A percentile compares a stretch with the other conserved stretches of the same genome.
These are phyloP conservation scores for Phallusia fumigata DNA, from an alignment of 23 tunicate genomes.

Conservation along the genomic window DNA sequence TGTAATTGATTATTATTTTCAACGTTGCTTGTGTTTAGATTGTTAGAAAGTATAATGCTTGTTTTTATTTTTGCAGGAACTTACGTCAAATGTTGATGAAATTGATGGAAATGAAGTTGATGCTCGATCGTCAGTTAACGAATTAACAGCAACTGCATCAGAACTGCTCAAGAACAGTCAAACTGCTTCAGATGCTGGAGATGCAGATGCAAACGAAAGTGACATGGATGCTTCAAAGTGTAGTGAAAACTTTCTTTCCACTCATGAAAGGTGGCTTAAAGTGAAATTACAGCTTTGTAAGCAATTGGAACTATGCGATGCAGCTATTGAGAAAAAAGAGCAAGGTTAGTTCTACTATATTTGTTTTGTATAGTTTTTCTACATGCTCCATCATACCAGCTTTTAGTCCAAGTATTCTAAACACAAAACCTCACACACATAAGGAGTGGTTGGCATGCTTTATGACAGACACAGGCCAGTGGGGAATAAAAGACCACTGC, in stretches of 20 bases:
- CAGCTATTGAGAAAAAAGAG: background rate
- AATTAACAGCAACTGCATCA: conserved; percentile 20
- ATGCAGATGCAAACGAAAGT: background rate
- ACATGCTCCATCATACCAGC: too few species aligned
- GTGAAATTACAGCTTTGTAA: conserved; percentile 20
- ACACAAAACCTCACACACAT: too few species aligned
- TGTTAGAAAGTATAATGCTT: background rate
- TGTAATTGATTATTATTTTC: too few species aligned
- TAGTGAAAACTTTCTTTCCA: conserved; percentile 14
- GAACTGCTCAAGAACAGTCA: background rate
- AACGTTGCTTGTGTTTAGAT: too few species aligned
- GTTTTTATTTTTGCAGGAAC: conserved; percentile 6
- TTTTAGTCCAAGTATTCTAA: too few species aligned
- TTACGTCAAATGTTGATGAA: conserved; percentile 30
- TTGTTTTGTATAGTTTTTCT: too few species aligned
- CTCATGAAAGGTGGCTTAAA: conserved; percentile 36
- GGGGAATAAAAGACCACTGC: too few species aligned
- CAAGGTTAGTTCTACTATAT: conserved; percentile 7
- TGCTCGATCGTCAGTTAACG: conserved; percentile 23
- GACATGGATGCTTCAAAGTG: conserved; percentile 48
- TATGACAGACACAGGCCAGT: too few species aligned
- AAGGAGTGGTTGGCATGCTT: too few species aligned
- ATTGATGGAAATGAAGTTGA: conserved; percentile 39
- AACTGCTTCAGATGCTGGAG: conserved; percentile 11
- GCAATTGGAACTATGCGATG: background rate